Percentiles rank a stretch among this genome's conserved stretches.
These are phyloP conservation scores for Drosophila mimica DNA, from an alignment of 2,888 invertebrate species.

Conservation along the genomic window DNA sequence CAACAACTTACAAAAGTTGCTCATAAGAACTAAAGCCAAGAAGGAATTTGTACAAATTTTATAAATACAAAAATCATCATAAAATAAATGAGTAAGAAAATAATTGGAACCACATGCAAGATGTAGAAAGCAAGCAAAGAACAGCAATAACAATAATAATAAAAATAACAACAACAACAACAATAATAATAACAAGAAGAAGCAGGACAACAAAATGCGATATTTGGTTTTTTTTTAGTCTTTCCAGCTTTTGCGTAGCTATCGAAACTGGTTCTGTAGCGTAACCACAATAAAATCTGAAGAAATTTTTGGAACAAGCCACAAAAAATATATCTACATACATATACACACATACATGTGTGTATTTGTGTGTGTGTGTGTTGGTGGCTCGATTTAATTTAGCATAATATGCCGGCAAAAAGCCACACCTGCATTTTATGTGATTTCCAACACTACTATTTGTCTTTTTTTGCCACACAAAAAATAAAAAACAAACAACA, in stretches of 20 bases:
- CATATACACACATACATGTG: background rate
- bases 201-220: background rate
- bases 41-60: slow-evolving; percentile 18
- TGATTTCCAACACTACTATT: slow-evolving; percentile 44
- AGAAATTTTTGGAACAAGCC: slow-evolving; percentile 31
- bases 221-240: background rate
- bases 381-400: slow-evolving; percentile 28
- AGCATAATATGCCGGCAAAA: slow-evolving; percentile 32
- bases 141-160: slow-evolving; percentile 18
- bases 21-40: slow-evolving; percentile 27
- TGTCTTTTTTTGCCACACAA: background rate
- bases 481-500: background rate
- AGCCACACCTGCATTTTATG: slow-evolving; percentile 48
- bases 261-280: slow-evolving; percentile 47
- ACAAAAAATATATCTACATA: slow-evolving; percentile 6
- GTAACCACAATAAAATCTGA: slow-evolving; percentile 27
- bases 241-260: slow-evolving; percentile 45
- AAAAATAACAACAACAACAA: slow-evolving; percentile 4
- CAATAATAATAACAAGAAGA: background rate
- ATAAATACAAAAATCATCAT: slow-evolving; percentile 7
- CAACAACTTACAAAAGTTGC: slow-evolving; percentile 40
- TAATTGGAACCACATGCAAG: slow-evolving; percentile 8
- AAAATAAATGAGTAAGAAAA: slow-evolving; percentile 8
- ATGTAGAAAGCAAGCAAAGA: slow-evolving; percentile 25
- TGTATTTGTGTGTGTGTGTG: slow-evolving; percentile 1